Evolutionary conservation across 2,113 vertebrate genomes (phyloP), one percentile per base, ranked within the genome.

Genomic region (Glareola pratincola): DNA sequence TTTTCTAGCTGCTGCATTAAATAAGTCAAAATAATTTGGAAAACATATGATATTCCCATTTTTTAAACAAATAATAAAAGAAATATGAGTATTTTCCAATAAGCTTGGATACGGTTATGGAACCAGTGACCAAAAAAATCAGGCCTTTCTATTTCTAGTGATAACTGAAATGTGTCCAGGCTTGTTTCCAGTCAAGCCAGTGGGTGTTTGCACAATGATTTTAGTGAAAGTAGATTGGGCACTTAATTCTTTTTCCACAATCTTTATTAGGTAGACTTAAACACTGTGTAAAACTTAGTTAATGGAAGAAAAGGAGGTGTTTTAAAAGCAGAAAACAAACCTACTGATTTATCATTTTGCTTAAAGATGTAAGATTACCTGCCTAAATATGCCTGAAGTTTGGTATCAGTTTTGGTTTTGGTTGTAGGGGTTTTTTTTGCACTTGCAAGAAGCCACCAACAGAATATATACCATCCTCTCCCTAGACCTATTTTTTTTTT

Each of bases 1-100:
- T 88, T 96, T 96, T 72, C 50, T 85, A 80, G 79, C 41, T 27
- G 32, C 39, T 66, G 79, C 94, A 68, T 97, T 90, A 78, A 95
- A 83, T 45, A n/a, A 85, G 79, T 59, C n/a, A 29, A 66, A 81
- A 83, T 69, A 94, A 53, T 66, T 83, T 94, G 22, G 47, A 94
- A 96, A 96, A 88, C 41, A 4, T 82, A 37, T 59, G 85, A 72
- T 45, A 90, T 22, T 71, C 47, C 73, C 67, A 36, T 53, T 94
- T 97, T 97, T 92, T 74, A 71, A 92, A 86, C 10, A 57, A 64
- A 6, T 78, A 53, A 21, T 48, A 63, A 92, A 97, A 92, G 23
- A 78, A 76, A 74, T 64, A 32, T 1, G 8, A 86, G 59, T 75
- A 23, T 71, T 63, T 94, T 90, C 43, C 77, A 78, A 4, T 51